Evolutionary conservation across 2,113 vertebrate species (phyloP).

Genomic region (Microtus oregoni): DNA sequence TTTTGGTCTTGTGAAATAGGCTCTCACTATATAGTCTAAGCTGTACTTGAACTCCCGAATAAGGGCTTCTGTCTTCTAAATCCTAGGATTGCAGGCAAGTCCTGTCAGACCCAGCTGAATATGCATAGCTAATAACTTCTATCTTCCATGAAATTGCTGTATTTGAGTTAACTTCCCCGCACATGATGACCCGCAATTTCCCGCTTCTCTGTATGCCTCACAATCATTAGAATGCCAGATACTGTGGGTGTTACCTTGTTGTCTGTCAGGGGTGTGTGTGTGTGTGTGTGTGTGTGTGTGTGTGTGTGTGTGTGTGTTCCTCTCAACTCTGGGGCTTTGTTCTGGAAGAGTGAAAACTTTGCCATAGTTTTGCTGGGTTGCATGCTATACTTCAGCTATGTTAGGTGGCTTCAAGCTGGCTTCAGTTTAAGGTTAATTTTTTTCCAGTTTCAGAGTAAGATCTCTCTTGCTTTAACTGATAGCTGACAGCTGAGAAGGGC

Average conservation of each 20-base stretch:
- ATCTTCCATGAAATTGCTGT: background rate
- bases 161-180: background rate
- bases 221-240: constrained; percentile 29
- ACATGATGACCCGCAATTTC: background rate
- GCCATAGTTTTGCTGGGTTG: background rate
- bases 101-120: background rate
- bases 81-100: background rate
- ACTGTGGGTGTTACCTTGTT: background rate
- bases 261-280: background rate
- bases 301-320: background rate
- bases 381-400: background rate
- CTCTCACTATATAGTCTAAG: background rate
- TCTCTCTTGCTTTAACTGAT: background rate
- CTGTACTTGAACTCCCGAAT: background rate
- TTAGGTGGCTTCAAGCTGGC: background rate
- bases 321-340: background rate
- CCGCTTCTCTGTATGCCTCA: background rate
- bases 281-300: background rate
- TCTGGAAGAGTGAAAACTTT: background rate
- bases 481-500: background rate
- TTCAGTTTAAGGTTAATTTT: background rate
- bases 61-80: background rate
- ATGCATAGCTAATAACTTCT: background rate
- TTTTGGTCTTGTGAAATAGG: background rate
- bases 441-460: background rate